Conservation (phyloP, 1,140 invertebrate genomes). For the Matsumurasca onukii region DNA sequence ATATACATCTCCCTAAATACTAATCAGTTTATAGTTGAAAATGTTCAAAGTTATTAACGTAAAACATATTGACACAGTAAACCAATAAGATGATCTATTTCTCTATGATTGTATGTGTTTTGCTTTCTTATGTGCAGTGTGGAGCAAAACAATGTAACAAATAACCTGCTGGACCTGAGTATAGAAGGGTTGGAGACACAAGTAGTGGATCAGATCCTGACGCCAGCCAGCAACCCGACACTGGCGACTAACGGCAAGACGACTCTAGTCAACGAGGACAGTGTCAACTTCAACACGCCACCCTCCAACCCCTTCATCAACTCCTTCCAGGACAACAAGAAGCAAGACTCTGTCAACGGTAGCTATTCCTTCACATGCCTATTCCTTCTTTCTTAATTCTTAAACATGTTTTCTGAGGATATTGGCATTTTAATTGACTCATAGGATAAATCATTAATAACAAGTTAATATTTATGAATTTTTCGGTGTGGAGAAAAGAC, state of each 20-base stretch:
- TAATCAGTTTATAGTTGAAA: no score
- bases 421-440: no score
- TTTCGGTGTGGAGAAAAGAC: no score
- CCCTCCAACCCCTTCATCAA: slow-evolving; percentile 30
- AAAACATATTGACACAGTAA: no score
- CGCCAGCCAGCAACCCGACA: neutral
- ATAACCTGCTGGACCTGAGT: slow-evolving; percentile 37
- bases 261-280: slow-evolving; percentile 32
- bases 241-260: slow-evolving; percentile 22
- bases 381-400: slow-evolving; percentile 17
- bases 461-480: no score
- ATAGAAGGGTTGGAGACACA: slow-evolving; percentile 21
- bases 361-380: no score
- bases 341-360: slow-evolving; percentile 39
- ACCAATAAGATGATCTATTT: no score
- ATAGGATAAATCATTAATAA: no score
- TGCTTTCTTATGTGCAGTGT: no score
- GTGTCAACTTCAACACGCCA: slow-evolving; percentile 36
- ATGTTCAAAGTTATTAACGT: no score
- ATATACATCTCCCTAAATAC: no score
- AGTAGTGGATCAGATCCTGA: slow-evolving; percentile 33
- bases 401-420: slow-evolving; percentile 5
- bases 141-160: slow-evolving; percentile 39
- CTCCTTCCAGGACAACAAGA: slow-evolving; percentile 36
- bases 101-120: no score